Evolutionary conservation across 2,113 vertebrate species (phyloP), one percentile per base, ranked within the genome.

Genomic region (Labeo rohita): DNA sequence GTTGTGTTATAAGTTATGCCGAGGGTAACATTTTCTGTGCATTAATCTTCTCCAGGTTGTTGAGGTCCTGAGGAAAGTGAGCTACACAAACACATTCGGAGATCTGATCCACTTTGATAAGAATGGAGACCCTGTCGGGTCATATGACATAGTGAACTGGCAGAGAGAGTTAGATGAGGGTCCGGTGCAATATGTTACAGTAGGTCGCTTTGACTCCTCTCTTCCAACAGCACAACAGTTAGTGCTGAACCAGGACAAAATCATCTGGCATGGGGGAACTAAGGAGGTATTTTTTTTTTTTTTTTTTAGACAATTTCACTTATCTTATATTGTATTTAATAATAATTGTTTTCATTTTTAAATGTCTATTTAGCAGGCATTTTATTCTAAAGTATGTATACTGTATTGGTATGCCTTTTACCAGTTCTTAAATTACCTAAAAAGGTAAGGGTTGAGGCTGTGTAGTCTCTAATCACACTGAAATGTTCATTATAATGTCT

Each of bases 131-230:
- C 87, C 91, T 15, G 88, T 87, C 18, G 90, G 88, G 15, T 87
- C 90, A 21, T 93, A 93, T 76, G 91, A 93, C 49, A 72, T 93
- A 8, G 82, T 93, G 63, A 93, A 93, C 90, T 93, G 92, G 93
- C 91, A 93, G 66, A 89, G 78, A 18, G 78, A n/a, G 3, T 34
- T 56, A 3, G 16, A 68, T 1, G 85, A 86, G 49, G 88, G 85
- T 10, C n/a, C 77, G 0, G 87, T 92, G 43, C 54, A 36, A 15
- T 92, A 90, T 49, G 87, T 86, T 68, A 92, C 89, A 43, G 87
- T 92, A 1, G 93, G 93, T 4, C 87, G 87, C 28, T 93, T 92
- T 65, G 90, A 92, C 75, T 89, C 89, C 9, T 90, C 89, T 61
- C 78, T 88, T 43, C 74, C 86, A 6, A 43, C 49, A 13, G 80